Conservation (phyloP, 2,888 invertebrate species). For the Spodoptera picta region DNA sequence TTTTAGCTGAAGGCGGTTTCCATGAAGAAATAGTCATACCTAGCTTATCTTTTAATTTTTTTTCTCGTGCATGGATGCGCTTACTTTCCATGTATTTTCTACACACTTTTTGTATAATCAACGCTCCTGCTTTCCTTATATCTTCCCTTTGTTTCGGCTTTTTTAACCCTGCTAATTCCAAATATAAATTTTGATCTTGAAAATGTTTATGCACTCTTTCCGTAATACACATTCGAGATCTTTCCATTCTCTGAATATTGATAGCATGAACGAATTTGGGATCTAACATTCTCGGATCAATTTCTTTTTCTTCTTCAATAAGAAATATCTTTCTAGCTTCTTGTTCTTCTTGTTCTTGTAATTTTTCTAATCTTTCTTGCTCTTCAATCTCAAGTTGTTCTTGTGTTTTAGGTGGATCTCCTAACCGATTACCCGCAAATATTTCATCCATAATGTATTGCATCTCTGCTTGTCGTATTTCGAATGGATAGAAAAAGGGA, state of each 20-base stretch:
- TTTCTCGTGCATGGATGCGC: slow-evolving; percentile 74
- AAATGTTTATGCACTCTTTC: slow-evolving; percentile 66
- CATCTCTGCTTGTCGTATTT: slow-evolving; percentile 82
- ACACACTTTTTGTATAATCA: slow-evolving; percentile 74
- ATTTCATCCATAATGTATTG: slow-evolving; percentile 83
- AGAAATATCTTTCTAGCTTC: slow-evolving; percentile 38
- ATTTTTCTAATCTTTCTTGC: slow-evolving; percentile 65
- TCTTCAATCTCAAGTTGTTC: slow-evolving; percentile 73
- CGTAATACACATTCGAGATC: slow-evolving; percentile 65
- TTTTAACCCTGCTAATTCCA: slow-evolving; percentile 80
- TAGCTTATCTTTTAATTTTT: slow-evolving; percentile 81
- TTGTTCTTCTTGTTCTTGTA: slow-evolving; percentile 66
- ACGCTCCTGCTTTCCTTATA: slow-evolving; percentile 67
- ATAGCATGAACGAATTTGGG: slow-evolving; percentile 53
- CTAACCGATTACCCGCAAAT: slow-evolving; percentile 78
- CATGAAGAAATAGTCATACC: slow-evolving; percentile 89
- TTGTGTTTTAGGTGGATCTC: slow-evolving; percentile 76
- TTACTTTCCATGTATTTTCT: slow-evolving; percentile 81
- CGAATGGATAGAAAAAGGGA: slow-evolving; percentile 90
- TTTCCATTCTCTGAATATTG: slow-evolving; percentile 83
- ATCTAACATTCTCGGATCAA: too few relatives aligned
- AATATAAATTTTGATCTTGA: slow-evolving; percentile 75
- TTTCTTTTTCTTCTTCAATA: slow-evolving; percentile 64
- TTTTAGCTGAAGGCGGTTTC: slow-evolving; percentile 79
- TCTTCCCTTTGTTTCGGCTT: slow-evolving; percentile 66